Evolutionary conservation across 2,113 vertebrate species (phyloP).

Genomic region (Oreotragus oreotragus): DNA sequence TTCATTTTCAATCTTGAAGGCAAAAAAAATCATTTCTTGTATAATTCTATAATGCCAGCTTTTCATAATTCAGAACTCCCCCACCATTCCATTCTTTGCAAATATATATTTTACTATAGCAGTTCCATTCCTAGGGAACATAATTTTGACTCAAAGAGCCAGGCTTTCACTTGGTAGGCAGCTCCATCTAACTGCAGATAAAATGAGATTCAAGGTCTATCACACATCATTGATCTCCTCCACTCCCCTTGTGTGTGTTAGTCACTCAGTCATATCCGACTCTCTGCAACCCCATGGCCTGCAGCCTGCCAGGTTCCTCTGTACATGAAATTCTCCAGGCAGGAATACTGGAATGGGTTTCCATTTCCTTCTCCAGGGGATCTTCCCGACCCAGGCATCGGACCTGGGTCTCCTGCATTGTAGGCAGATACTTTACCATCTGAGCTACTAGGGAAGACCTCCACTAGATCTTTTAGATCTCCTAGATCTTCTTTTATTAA

Average conservation of each 20-base stretch:
- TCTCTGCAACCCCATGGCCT: background rate
- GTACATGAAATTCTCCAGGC: background rate
- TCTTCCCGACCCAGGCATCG: background rate
- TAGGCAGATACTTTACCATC: background rate
- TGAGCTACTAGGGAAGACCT: background rate
- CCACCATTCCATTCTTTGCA: background rate
- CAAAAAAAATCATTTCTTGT: background rate
- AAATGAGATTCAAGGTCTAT: background rate
- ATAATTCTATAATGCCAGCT: background rate
- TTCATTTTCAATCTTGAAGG: background rate
- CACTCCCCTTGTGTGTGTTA: background rate
- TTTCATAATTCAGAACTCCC: background rate
- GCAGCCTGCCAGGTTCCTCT: background rate
- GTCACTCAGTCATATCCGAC: background rate
- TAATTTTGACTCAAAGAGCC: background rate
- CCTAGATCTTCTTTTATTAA: background rate
- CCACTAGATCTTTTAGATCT: background rate
- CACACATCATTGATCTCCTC: background rate
- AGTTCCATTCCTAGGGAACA: background rate
- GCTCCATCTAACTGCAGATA: background rate
- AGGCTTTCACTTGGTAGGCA: background rate
- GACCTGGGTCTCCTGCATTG: background rate
- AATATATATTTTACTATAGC: background rate
- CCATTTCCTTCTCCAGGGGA: background rate
- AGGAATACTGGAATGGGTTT: background rate